Evolutionary conservation across 2,888 invertebrate species (phyloP).

Genomic region (Bimastos eiseni): DNA sequence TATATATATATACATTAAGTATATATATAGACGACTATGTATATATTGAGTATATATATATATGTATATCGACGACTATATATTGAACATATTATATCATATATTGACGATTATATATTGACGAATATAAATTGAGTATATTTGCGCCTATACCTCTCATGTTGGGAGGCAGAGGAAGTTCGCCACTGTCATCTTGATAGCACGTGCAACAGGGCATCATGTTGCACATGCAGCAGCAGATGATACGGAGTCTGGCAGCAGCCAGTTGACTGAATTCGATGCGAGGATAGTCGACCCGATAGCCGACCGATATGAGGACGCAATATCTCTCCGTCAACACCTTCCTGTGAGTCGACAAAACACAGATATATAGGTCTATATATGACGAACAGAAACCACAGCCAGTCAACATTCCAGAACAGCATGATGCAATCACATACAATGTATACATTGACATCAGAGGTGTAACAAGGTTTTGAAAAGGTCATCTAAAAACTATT

Average conservation of each 20-base stretch:
- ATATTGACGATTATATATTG: no score
- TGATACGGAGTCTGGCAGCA: background rate
- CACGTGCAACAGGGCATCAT: background rate
- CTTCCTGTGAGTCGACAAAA: background rate
- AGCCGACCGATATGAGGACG: slow-evolving; percentile 8
- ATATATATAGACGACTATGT: no score
- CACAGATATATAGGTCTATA: background rate
- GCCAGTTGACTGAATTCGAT: background rate
- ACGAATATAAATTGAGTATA: no score
- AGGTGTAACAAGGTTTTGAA: no score
- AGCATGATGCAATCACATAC: no score
- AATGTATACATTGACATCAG: no score
- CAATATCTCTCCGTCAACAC: background rate
- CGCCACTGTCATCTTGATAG: background rate
- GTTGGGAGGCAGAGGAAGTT: background rate
- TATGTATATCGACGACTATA: no score
- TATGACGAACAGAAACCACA: no score
- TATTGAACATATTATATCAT: no score
- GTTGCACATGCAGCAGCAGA: background rate
- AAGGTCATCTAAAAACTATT: no score
- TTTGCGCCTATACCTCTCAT: background rate
- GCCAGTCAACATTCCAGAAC: background rate
- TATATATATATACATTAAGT: no score
- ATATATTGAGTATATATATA: no score
- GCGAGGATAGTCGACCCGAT: background rate